Base-by-base conservation (phyloP, 2,113 vertebrate species). In the Anhinga rufa region DNA sequence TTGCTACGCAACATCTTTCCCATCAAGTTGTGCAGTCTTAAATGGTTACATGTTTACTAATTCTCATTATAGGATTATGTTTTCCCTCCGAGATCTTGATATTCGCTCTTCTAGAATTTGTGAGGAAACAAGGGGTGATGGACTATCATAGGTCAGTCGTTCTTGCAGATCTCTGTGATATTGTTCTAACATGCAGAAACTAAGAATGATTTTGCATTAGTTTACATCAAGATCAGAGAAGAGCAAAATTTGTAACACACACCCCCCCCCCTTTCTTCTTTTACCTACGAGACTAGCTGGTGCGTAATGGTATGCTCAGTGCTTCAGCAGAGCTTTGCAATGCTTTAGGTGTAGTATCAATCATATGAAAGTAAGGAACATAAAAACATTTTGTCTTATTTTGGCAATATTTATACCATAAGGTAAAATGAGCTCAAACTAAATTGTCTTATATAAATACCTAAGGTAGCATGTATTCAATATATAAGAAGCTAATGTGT, bases 1-100 rank as follows among this genome's bases (percentile, higher is more conserved):
- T 91, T 97, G 90, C 96, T 9, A 85, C 92, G 94, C 91, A 91
- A 95, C 92, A 2, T 51, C 85, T 49, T 90, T 19, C 78, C 79
- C 86, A 62, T 79, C 83, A 40, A 69, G 66, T 29, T 90, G 69
- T 49, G 83, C 77, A 20, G 70, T 94, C 89, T n/a, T 42, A 82
- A 78, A 85, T 57, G 10, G 9, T 80, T 61, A 10, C 3, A 3
- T 70, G 40, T 65, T 88, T 76, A 61, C 57, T 69, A 82, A 65
- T 69, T 86, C 75, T 93, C 21, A 34, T 32, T 44, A 20, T 9
- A 13, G 25, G 54, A n/a, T 79, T 46, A 24, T 10, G 25, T 28
- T 69, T 44, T n/a, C 70, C 34, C 31, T 55, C 18, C 21, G 66
- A 68, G 61, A 29, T 69, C 49, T 34, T 78, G 42, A 14, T 46